A percentile compares a stretch with the other conserved stretches of the same genome.
phyloP scores from a whole-genome alignment of 92 coral and sea anemone species.

The Porites evermanni region DNA sequence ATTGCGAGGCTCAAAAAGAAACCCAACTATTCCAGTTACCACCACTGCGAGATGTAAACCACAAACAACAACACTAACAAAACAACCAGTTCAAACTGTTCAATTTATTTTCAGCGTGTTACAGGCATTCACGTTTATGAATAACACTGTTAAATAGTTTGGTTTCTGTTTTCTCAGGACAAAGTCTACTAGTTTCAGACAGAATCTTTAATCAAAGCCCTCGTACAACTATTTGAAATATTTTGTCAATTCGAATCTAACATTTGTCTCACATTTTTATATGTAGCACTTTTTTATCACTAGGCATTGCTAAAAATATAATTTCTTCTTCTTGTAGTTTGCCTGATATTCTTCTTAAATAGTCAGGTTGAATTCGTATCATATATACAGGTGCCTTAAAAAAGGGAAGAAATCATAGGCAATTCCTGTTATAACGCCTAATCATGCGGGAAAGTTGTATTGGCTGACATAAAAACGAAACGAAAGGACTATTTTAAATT shows the following conservation, averaged over 20 bases:
- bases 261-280: not conserved
- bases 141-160: not conserved
- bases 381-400: not conserved
- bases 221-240: not conserved
- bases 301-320: not conserved
- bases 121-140: not conserved
- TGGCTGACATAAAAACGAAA: too few species aligned
- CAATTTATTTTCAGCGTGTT: not conserved
- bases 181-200: not conserved
- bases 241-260: not conserved
- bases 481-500: too few species aligned
- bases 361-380: conserved; percentile 34
- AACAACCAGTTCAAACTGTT: not conserved
- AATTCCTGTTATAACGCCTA: not conserved
- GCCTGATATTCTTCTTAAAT: conserved; percentile 48
- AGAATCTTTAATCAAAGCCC: not conserved
- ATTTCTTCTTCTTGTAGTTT: not conserved
- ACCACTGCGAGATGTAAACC: not conserved
- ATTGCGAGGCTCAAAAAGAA: not conserved
- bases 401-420: not conserved
- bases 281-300: not conserved
- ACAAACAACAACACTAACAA: not conserved
- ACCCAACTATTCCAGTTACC: not conserved
- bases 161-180: not conserved
- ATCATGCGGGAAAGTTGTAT: not conserved